A percentile compares a stretch with the other conserved stretches of the same genome.
Conservation (phyloP, 2,113 vertebrate genomes). For the Sakesphorus luctuosus region DNA sequence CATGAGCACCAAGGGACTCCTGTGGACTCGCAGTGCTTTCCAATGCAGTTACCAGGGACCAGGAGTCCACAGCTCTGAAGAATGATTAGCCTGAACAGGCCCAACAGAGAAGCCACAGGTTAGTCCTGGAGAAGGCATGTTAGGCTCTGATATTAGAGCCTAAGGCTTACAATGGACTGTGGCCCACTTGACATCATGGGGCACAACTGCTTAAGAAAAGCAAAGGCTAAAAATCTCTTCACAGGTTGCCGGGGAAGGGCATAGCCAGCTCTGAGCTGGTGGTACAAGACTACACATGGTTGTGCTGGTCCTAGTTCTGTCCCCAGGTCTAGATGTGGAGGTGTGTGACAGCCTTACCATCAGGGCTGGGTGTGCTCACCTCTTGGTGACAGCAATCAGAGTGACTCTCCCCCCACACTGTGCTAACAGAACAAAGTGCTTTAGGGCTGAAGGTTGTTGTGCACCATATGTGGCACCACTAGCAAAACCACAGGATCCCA, state of each 20-base stretch:
- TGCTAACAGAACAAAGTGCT: not conserved
- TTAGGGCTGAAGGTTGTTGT: not conserved
- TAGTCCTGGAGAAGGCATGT: not conserved
- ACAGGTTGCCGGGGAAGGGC: not conserved
- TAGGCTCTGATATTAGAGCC: not conserved
- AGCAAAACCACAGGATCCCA: not conserved
- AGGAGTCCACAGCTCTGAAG: not conserved
- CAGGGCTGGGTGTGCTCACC: not conserved
- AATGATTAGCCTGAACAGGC: not conserved
- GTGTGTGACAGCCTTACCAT: no score
- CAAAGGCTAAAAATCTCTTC: not conserved
- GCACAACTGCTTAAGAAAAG: not conserved
- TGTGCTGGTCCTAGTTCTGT: not conserved
- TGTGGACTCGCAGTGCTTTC: not conserved
- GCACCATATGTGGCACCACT: not conserved
- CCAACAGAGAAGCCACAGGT: not conserved
- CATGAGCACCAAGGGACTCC: not conserved
- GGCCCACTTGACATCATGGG: not conserved
- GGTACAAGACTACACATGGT: not conserved
- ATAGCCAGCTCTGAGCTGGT: not conserved
- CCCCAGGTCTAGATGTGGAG: not conserved
- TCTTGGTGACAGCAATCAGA: not conserved
- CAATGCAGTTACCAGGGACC: not conserved
- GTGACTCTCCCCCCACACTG: not conserved
- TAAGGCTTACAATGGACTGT: not conserved